Percentiles rank a stretch among this genome's conserved stretches.
Evolutionary conservation across 2,797 vertebrate species (phyloP).

Genomic region (Melopsittacus undulatus): DNA sequence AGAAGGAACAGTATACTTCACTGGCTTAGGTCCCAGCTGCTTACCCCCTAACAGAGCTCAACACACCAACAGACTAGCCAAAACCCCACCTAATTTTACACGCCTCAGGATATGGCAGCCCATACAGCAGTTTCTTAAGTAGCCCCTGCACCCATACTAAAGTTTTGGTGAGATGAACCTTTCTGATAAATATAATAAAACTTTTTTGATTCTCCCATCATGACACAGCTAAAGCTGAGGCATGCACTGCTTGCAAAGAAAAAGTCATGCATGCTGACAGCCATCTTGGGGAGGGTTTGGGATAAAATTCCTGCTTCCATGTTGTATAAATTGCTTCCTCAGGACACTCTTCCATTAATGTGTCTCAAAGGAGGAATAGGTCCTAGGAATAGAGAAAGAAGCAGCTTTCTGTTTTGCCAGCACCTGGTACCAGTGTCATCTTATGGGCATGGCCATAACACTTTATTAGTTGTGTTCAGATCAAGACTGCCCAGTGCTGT

Average conservation of each 20-base stretch:
- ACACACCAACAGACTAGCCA: accelerated
- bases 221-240: neutral
- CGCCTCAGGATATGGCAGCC: accelerated
- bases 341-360: neutral
- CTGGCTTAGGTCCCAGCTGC: neutral
- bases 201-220: accelerated
- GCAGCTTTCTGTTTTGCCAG: neutral
- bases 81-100: neutral
- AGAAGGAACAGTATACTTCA: neutral
- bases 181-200: neutral
- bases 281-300: neutral
- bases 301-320: neutral
- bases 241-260: neutral
- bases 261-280: neutral
- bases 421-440: neutral
- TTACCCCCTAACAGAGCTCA: neutral
- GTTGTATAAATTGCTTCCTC: neutral
- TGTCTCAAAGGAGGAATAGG: neutral
- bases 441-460: neutral
- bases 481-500: neutral
- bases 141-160: neutral
- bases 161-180: neutral
- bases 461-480: neutral
- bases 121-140: neutral
- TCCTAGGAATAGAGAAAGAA: neutral